Conservation (phyloP, 1,140 invertebrate genomes). For the Eufriesea mexicana region DNA sequence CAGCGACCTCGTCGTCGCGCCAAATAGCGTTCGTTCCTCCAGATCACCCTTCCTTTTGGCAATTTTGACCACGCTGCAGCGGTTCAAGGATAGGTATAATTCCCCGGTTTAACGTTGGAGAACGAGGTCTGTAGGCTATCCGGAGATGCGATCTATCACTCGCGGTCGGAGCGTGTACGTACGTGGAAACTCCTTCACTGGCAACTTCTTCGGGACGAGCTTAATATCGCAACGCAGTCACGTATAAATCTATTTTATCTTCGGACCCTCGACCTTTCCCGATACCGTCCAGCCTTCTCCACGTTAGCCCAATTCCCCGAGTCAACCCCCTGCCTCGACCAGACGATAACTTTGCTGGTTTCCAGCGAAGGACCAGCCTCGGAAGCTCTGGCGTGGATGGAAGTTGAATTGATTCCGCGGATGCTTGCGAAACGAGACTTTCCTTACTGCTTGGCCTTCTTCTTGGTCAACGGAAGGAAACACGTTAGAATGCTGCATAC, state of each 20-base stretch:
- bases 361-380: background rate
- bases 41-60: background rate
- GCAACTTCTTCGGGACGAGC: background rate
- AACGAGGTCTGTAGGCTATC: conserved; percentile 8
- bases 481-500: conserved; percentile 68
- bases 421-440: background rate
- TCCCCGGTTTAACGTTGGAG: background rate
- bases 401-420: background rate
- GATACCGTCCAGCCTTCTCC: no score
- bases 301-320: background rate
- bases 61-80: background rate
- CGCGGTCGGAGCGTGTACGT: background rate
- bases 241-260: conserved; percentile 12
- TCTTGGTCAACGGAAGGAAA: conserved; percentile 67
- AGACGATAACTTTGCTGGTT: background rate
- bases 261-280: background rate
- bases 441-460: conserved; percentile 60
- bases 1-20: background rate
- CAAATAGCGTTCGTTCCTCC: background rate
- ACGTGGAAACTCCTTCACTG: background rate
- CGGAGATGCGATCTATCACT: background rate
- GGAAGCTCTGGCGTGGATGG: background rate
- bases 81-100: conserved; percentile 1
- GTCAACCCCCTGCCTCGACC: no score
- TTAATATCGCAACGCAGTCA: background rate